A percentile compares a stretch with the other conserved stretches of the same genome.
Evolutionary conservation across 2,113 vertebrate species (phyloP).

Genomic region (Ceyx melanurus): DNA sequence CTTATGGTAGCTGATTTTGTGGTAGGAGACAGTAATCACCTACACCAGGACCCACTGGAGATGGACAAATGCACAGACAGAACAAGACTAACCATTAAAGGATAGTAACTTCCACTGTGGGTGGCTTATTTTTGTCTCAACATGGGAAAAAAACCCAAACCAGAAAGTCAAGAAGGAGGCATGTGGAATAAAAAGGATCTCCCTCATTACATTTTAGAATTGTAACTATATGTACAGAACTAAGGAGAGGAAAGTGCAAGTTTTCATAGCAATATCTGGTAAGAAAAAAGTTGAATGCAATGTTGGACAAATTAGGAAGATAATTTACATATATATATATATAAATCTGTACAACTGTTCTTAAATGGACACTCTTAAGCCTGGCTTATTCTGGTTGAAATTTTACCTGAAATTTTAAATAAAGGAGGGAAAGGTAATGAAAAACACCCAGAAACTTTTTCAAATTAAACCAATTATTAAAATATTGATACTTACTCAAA

Average conservation of each 20-base stretch:
- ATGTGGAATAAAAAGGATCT: not conserved
- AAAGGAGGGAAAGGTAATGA: not conserved
- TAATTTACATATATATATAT: not conserved
- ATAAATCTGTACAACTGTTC: not conserved
- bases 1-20: not conserved
- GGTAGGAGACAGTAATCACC: not conserved
- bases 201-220: not conserved
- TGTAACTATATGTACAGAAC: not conserved
- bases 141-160: not conserved
- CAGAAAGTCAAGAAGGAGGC: not conserved
- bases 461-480: not conserved
- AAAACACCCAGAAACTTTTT: not conserved
- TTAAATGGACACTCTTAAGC: not conserved
- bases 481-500: slow-evolving; percentile 88
- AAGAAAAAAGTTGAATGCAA: not conserved
- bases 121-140: not conserved
- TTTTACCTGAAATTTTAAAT: not conserved
- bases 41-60: not conserved
- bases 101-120: too few species aligned
- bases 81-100: not conserved
- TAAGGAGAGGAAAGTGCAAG: not conserved
- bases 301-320: not conserved
- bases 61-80: not conserved
- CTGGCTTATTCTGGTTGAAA: not conserved
- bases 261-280: not conserved